Conservation (phyloP, 2,888 invertebrate species). For the Dryocosmus kuriphilus region DNA sequence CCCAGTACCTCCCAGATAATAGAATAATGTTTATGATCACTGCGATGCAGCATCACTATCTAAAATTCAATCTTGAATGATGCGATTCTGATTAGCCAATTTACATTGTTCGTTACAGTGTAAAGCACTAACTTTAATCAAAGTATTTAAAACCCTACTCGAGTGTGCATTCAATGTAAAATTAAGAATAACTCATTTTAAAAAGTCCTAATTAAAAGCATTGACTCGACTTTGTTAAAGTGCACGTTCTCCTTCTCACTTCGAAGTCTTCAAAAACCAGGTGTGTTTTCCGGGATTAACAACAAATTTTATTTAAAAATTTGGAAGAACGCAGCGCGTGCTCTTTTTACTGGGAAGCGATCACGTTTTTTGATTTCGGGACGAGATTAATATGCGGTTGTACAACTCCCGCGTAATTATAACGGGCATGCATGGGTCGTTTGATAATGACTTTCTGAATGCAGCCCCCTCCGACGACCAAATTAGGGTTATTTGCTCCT, state of each 20-base stretch:
- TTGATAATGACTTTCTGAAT: constrained; percentile 74
- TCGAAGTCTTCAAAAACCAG: neutral
- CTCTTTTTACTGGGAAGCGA: neutral
- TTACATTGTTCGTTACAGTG: constrained; percentile 31
- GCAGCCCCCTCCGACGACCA: constrained; percentile 68
- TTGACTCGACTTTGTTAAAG: constrained; percentile 16
- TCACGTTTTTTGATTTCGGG: neutral
- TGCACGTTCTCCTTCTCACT: neutral
- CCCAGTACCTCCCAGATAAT: constrained; percentile 13
- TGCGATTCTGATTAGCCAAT: constrained; percentile 34
- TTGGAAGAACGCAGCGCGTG: neutral
- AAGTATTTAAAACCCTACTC: constrained; percentile 9
- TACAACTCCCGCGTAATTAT: constrained; percentile 69
- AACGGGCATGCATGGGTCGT: constrained; percentile 65
- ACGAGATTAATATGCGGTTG: constrained; percentile 34
- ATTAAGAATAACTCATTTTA: neutral
- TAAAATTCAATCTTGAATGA: constrained; percentile 37
- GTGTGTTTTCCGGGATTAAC: neutral
- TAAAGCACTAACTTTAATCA: constrained; percentile 23
- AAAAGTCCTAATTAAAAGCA: constrained; percentile 12
- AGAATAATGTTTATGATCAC: constrained; percentile 29
- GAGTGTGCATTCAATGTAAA: constrained; percentile 15
- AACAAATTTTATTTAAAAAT: neutral
- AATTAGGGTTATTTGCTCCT: constrained; percentile 74
- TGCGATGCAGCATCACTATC: constrained; percentile 27